phyloP scores from a whole-genome alignment of 2,888 invertebrate species.

The Eupithecia abbreviata region DNA sequence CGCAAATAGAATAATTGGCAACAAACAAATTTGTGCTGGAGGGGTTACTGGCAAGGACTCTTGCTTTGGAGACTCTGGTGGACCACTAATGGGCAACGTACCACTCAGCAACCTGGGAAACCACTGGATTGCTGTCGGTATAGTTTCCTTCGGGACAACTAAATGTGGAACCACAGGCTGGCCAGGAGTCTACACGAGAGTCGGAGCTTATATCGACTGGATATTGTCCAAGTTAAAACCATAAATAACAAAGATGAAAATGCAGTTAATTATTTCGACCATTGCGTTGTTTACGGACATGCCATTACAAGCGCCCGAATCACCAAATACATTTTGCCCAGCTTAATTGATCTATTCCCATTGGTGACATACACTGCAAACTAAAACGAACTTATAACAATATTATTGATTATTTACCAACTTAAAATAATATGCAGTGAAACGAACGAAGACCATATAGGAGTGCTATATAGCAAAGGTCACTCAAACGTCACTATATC shows the following conservation, averaged over 20 bases:
- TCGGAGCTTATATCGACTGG: conserved; percentile 86
- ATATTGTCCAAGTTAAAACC: conserved; percentile 83
- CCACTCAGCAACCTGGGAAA: conserved; percentile 51
- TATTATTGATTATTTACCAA: too few species aligned
- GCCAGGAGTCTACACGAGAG: conserved; percentile 88
- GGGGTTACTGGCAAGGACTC: conserved; percentile 84
- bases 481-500: too few species aligned
- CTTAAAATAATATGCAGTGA: too few species aligned
- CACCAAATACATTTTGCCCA: too few species aligned
- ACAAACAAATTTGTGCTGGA: conserved; percentile 87
- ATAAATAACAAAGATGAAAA: conserved; percentile 56
- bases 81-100: conserved; percentile 82
- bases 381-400: too few species aligned
- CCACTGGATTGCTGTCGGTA: conserved; percentile 83
- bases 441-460: too few species aligned
- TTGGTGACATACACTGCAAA: too few species aligned
- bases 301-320: too few species aligned
- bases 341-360: too few species aligned
- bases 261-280: background rate
- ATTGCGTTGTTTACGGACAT: too few species aligned
- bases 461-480: too few species aligned
- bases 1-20: conserved; percentile 74
- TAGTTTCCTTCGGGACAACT: conserved; percentile 81
- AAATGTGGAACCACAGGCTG: conserved; percentile 81
- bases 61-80: conserved; percentile 88